Percentiles rank a stretch among this genome's conserved stretches.
phyloP scores from a whole-genome alignment of 2,113 vertebrate genomes.

The Platanista minor region DNA sequence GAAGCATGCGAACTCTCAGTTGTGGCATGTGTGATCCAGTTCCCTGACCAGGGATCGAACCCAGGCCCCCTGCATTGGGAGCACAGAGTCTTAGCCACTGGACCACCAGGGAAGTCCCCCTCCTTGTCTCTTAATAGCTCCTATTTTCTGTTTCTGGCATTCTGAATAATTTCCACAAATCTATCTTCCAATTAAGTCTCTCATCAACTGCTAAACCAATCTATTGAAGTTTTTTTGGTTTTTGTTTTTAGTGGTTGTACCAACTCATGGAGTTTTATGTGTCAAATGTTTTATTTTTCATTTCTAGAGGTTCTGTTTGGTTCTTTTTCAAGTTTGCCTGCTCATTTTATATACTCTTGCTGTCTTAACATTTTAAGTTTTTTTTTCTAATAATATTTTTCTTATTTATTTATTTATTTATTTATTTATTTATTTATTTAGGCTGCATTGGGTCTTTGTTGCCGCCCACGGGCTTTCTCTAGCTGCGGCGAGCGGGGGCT shows the following conservation, averaged over 20 bases:
- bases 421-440: no score
- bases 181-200: not conserved
- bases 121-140: not conserved
- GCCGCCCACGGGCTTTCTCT: not conserved
- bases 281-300: not conserved
- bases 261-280: not conserved
- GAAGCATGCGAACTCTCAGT: no score
- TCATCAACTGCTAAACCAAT: not conserved
- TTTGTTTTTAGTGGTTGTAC: not conserved
- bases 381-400: fast-evolving
- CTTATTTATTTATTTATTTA: no score
- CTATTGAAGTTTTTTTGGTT: not conserved
- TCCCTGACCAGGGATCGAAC: no score
- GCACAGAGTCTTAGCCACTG: no score
- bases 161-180: not conserved
- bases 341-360: not conserved
- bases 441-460: not conserved
- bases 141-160: not conserved
- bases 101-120: no score
- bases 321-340: not conserved
- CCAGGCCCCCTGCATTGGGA: no score
- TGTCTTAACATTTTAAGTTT: not conserved
- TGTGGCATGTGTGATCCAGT: no score
- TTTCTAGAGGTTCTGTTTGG: not conserved
- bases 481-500: not conserved